Conservation (phyloP, 2,888 invertebrate genomes). For the Villa cingulata region DNA sequence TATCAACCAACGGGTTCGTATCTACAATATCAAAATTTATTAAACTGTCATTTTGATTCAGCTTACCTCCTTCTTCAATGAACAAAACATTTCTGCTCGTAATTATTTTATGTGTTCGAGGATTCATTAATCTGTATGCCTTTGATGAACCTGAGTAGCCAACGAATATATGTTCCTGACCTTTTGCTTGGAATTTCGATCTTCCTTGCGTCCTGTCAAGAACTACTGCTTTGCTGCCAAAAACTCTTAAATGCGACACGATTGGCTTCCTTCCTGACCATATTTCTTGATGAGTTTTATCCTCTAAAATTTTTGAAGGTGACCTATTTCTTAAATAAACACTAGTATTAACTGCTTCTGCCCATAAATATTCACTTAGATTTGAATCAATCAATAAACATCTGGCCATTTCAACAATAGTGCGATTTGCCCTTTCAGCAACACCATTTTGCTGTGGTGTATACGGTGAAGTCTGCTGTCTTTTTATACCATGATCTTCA, state of each 20-base stretch:
- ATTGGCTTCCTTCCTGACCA: neutral
- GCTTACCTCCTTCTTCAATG: no score
- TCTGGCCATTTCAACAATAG: conserved; percentile 15
- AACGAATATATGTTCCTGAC: no score
- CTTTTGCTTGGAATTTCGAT: no score
- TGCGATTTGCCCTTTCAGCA: conserved; percentile 2
- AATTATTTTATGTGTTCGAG: no score
- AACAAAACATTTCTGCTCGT: no score
- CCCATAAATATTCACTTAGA: conserved; percentile 16
- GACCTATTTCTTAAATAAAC: conserved; percentile 9
- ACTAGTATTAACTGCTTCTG: conserved; percentile 8
- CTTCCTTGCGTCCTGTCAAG: neutral
- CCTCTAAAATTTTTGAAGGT: conserved; percentile 2
- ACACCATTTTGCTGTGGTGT: conserved; percentile 9
- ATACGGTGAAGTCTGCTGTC: neutral
- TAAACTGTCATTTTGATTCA: no score
- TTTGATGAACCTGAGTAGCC: no score
- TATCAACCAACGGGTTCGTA: no score
- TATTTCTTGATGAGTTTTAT: conserved; percentile 14
- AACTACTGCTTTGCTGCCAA: neutral
- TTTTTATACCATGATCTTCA: conserved; percentile 2
- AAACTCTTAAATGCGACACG: neutral
- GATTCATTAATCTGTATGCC: no score
- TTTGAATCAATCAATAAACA: conserved; percentile 17
- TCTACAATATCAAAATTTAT: no score